Conservation (phyloP, 1,140 invertebrate species). For the Papilio glaucus region DNA sequence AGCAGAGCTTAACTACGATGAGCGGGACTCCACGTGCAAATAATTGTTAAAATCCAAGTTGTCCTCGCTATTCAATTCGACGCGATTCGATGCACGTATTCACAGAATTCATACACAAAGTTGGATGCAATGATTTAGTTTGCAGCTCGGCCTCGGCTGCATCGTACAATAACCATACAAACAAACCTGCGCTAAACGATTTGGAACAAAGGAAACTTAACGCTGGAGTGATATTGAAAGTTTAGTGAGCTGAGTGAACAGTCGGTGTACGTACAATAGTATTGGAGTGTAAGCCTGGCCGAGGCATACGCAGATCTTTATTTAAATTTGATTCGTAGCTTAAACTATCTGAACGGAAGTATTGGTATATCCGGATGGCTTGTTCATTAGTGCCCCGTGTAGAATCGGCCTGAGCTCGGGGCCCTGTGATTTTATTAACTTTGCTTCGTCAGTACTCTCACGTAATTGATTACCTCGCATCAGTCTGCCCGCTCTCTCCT, state of each 20-base stretch:
- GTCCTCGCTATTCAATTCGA: background rate
- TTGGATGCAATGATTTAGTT: conserved; percentile 22
- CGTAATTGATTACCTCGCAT: conserved; percentile 10
- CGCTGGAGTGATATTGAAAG: conserved; percentile 16
- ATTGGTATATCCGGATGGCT: background rate
- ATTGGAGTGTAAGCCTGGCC: background rate
- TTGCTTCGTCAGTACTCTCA: conserved; percentile 12
- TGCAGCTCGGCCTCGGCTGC: conserved; percentile 2
- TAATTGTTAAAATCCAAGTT: conserved; percentile 5
- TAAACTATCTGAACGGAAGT: background rate
- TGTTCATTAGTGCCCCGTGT: background rate
- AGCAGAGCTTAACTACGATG: too few species aligned
- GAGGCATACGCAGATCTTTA: background rate
- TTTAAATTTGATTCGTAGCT: background rate
- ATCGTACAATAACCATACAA: conserved; percentile 20
- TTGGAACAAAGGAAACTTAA: conserved; percentile 22
- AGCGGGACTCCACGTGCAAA: too few species aligned
- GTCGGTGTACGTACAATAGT: background rate
- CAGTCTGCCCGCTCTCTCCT: background rate
- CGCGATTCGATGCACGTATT: background rate
- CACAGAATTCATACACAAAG: background rate
- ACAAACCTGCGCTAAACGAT: conserved; percentile 20
- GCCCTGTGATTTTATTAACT: background rate
- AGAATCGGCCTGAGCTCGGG: background rate
- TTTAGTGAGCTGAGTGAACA: conserved; percentile 9